Evolutionary conservation across 2,797 vertebrate species (phyloP).

Genomic region (Pipistrellus nathusii): DNA sequence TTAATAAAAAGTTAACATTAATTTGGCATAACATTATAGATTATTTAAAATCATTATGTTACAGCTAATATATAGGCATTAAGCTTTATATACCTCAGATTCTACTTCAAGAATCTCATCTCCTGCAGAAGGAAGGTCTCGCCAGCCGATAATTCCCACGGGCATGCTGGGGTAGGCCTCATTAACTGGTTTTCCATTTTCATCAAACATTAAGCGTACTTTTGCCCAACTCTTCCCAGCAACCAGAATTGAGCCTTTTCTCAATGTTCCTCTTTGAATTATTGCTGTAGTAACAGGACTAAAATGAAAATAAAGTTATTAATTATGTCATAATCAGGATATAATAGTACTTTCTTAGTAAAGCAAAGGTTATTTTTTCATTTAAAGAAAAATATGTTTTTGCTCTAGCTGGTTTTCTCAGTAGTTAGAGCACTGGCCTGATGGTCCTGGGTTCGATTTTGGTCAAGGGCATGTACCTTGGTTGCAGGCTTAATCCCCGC

Average conservation of each 20-base stretch:
- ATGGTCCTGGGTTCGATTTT: not conserved
- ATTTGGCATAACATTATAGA: slow-evolving; percentile 28
- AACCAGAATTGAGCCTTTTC: slow-evolving; percentile 93
- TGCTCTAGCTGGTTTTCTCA: not conserved
- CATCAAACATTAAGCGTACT: slow-evolving; percentile 96
- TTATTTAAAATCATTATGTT: slow-evolving; percentile 16
- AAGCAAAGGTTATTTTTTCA: not conserved
- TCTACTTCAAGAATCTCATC: slow-evolving; percentile 96
- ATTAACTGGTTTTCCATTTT: slow-evolving; percentile 88
- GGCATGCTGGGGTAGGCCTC: slow-evolving; percentile 91
- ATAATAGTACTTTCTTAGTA: slow-evolving; percentile 50
- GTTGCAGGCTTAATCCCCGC: not conserved
- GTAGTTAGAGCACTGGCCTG: not conserved
- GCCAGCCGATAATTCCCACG: slow-evolving; percentile 96
- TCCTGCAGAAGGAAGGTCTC: slow-evolving; percentile 94
- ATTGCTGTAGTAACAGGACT: slow-evolving; percentile 95
- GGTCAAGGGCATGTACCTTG: not conserved
- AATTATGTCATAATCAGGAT: slow-evolving; percentile 51
- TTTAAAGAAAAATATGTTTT: not conserved
- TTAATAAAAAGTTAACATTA: slow-evolving; percentile 44
- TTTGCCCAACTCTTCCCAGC: slow-evolving; percentile 95
- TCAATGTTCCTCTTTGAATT: slow-evolving; percentile 94
- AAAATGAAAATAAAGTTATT: slow-evolving; percentile 70
- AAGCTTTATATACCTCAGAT: slow-evolving; percentile 92
- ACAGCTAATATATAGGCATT: slow-evolving; percentile 37